These are phyloP conservation scores for Euplexia lucipara DNA, from an alignment of 2,888 invertebrate species.

Conservation along the genomic window DNA sequence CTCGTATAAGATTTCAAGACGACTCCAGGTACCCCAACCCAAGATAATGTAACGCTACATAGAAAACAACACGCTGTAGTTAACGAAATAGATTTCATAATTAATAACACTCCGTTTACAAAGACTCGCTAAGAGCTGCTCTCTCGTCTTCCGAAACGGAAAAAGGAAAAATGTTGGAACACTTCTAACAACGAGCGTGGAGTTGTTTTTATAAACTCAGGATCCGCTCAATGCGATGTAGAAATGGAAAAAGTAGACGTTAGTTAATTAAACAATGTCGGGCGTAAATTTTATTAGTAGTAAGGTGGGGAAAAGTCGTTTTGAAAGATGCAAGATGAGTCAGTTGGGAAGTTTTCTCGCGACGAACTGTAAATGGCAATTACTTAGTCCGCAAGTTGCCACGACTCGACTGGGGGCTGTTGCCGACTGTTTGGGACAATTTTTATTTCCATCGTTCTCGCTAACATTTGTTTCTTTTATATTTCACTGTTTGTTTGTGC, in stretches of 20 bases:
- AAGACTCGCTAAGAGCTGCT: conserved; percentile 33
- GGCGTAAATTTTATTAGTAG: conserved; percentile 48
- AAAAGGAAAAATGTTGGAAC: conserved; percentile 34
- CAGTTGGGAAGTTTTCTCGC: conserved; percentile 76
- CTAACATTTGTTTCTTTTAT: conserved; percentile 51
- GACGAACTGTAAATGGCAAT: conserved; percentile 84
- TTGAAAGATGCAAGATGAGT: conserved; percentile 73
- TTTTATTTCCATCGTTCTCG: conserved; percentile 69
- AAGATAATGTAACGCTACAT: conserved; percentile 14
- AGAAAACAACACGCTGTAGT: conserved; percentile 14
- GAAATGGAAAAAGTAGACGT: conserved; percentile 34
- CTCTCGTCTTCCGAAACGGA: conserved; percentile 17
- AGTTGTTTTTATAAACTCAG: conserved; percentile 48
- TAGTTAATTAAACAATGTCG: conserved; percentile 57
- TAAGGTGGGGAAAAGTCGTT: conserved; percentile 53
- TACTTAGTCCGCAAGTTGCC: conserved; percentile 81
- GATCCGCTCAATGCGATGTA: conserved; percentile 36
- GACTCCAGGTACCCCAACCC: conserved; percentile 12
- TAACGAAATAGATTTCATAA: conserved; percentile 45
- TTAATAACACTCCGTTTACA: conserved; percentile 43
- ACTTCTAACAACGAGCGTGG: conserved; percentile 42
- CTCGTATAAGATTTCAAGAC: conserved; percentile 51
- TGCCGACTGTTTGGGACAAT: conserved; percentile 63
- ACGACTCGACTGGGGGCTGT: conserved; percentile 74
- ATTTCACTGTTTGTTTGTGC: conserved; percentile 43